Evolutionary conservation across 2,113 vertebrate species (phyloP).

Genomic region (Eidolon helvum): DNA sequence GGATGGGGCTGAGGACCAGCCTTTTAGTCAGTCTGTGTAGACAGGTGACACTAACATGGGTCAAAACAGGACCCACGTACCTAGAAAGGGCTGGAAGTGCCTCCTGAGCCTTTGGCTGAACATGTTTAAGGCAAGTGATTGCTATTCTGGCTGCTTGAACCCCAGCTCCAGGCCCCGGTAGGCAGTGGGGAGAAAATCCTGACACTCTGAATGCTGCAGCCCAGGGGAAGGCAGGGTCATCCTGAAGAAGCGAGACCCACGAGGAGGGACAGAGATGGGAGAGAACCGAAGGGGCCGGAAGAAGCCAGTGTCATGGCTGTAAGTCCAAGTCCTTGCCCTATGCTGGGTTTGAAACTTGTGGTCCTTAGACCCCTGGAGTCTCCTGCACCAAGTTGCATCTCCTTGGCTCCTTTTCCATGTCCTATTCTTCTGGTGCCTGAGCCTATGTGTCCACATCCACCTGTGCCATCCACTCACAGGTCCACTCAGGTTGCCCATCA

Average conservation of each 20-base stretch:
- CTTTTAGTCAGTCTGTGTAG: background rate
- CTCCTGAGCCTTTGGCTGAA: background rate
- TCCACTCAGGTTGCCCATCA: background rate
- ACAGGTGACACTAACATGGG: fast-evolving
- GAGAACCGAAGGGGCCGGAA: background rate
- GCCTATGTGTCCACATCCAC: fast-evolving
- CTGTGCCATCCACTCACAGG: fast-evolving
- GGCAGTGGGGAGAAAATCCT: background rate
- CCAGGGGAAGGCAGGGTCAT: background rate
- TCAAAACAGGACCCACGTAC: background rate
- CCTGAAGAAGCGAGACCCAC: background rate
- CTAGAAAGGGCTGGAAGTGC: background rate
- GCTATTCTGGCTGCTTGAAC: background rate
- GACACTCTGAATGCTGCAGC: background rate
- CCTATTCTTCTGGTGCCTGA: background rate
- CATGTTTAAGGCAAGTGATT: background rate
- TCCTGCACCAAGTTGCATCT: background rate
- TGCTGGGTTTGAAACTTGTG: fast-evolving
- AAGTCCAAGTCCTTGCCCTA: background rate
- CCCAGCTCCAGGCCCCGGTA: background rate
- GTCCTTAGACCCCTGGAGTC: background rate
- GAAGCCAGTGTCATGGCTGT: fast-evolving
- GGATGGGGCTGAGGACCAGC: background rate
- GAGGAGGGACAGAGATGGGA: background rate
- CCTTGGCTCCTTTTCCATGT: background rate